A percentile compares a stretch with the other conserved stretches of the same genome.
Conservation (phyloP, 2,888 invertebrate genomes). For the Aphelenchoides bicaudatus region DNA sequence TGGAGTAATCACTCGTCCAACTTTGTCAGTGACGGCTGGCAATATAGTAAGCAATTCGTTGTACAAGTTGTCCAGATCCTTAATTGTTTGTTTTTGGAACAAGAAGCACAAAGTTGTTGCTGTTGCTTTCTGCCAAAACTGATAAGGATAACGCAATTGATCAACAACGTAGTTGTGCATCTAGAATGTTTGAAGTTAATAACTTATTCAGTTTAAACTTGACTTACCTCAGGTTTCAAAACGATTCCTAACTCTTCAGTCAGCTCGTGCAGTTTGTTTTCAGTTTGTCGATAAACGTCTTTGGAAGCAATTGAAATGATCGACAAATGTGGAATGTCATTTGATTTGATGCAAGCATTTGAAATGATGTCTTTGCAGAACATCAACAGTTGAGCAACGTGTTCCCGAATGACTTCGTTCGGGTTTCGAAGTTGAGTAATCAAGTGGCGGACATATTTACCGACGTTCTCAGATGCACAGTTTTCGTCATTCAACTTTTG, state of each 20-base stretch:
- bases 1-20: conserved; percentile 77
- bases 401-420: conserved; percentile 18
- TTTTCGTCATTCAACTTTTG: conserved; percentile 16
- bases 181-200: not conserved
- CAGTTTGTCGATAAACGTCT: not conserved
- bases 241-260: conserved; percentile 11
- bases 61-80: conserved; percentile 33
- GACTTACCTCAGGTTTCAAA: conserved; percentile 7
- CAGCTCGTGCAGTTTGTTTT: not conserved
- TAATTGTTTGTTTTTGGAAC: conserved; percentile 21
- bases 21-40: conserved; percentile 72
- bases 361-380: conserved; percentile 7
- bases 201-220: not conserved
- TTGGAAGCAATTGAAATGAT: not conserved
- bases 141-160: conserved; percentile 9
- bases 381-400: not conserved
- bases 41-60: conserved; percentile 55
- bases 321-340: conserved; percentile 8
- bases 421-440: conserved; percentile 14
- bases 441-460: conserved; percentile 6
- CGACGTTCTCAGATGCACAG: not conserved
- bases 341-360: not conserved
- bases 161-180: conserved; percentile 1
- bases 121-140: conserved; percentile 16
- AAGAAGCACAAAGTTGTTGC: not conserved